Evolutionary conservation across 2,797 vertebrate genomes (phyloP).

Genomic region (Xenopus petersii): DNA sequence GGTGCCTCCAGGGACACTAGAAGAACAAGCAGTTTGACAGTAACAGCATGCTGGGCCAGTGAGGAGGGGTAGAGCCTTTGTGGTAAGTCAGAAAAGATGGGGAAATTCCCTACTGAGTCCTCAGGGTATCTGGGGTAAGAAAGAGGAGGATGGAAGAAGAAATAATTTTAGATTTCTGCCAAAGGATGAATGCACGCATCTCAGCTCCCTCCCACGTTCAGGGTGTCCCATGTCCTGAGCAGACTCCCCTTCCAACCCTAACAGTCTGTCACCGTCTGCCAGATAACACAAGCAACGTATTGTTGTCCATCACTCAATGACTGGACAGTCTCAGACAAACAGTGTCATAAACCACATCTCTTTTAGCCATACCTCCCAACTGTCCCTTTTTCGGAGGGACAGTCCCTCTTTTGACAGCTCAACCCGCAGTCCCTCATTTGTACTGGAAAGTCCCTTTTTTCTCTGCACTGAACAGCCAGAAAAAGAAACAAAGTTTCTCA

Average conservation of each 20-base stretch:
- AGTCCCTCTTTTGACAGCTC: too few species aligned
- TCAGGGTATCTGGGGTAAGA: constrained; percentile 10
- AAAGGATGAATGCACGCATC: constrained; percentile 21
- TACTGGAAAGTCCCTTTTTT: too few species aligned
- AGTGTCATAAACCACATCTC: too few species aligned
- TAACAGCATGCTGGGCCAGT: constrained; percentile 43
- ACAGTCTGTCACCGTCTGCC: constrained; percentile 4
- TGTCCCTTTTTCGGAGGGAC: too few species aligned
- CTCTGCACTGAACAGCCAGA: too few species aligned
- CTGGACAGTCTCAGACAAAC: too few species aligned
- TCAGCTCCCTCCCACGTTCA: constrained; percentile 28
- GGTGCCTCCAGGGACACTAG: constrained; percentile 43
- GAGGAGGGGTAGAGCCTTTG: background rate
- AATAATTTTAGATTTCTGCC: constrained; percentile 20
- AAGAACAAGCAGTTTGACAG: constrained; percentile 46
- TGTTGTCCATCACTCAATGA: too few species aligned
- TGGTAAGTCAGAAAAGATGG: constrained; percentile 10
- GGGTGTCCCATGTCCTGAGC: constrained; percentile 22
- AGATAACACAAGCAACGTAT: background rate
- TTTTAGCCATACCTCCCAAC: too few species aligned
- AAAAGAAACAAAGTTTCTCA: too few species aligned
- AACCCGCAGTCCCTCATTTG: too few species aligned
- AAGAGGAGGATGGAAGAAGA: constrained; percentile 11
- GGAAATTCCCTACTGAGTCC: constrained; percentile 38
- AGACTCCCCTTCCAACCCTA: background rate